Conservation (phyloP, 1,140 invertebrate genomes). For the Zeugodacus cucurbitae region DNA sequence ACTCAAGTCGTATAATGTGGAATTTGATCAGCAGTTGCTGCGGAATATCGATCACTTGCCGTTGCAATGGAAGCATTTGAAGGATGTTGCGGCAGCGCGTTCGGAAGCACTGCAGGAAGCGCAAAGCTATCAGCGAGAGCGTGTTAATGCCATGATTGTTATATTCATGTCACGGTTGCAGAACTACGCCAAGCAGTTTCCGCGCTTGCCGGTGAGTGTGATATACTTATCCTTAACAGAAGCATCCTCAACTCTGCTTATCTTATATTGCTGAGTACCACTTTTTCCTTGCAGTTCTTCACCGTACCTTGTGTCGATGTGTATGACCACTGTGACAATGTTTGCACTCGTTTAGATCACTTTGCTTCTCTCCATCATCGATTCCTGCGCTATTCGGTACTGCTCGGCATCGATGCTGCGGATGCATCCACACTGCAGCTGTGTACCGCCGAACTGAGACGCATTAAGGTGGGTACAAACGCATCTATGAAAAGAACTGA, state of each 20-base stretch:
- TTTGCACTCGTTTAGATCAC: constrained; percentile 70
- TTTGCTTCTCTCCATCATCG: constrained; percentile 75
- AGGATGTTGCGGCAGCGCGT: constrained; percentile 82
- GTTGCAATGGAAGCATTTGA: constrained; percentile 88
- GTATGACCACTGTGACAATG: constrained; percentile 76
- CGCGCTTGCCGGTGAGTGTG: constrained; percentile 67
- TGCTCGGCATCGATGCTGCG: constrained; percentile 82
- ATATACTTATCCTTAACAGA: too few relatives aligned
- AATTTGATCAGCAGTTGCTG: constrained; percentile 68
- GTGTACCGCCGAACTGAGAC: constrained; percentile 70
- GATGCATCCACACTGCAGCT: constrained; percentile 79
- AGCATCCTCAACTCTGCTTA: too few relatives aligned
- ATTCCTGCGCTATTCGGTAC: constrained; percentile 74
- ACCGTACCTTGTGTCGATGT: constrained; percentile 74
- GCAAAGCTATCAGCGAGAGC: constrained; percentile 71
- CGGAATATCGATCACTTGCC: constrained; percentile 79
- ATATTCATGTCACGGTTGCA: constrained; percentile 81
- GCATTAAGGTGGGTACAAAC: constrained; percentile 71
- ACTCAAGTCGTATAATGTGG: constrained; percentile 79
- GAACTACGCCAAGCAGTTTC: constrained; percentile 76
- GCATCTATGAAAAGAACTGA: not conserved
- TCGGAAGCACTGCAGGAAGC: constrained; percentile 88
- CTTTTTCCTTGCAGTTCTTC: constrained; percentile 68
- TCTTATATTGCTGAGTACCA: too few relatives aligned
- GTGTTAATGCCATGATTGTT: constrained; percentile 78